Percentiles rank a stretch among this genome's conserved stretches.
Evolutionary conservation across 2,113 vertebrate species (phyloP).

Genomic region (Hiodon tergisus): DNA sequence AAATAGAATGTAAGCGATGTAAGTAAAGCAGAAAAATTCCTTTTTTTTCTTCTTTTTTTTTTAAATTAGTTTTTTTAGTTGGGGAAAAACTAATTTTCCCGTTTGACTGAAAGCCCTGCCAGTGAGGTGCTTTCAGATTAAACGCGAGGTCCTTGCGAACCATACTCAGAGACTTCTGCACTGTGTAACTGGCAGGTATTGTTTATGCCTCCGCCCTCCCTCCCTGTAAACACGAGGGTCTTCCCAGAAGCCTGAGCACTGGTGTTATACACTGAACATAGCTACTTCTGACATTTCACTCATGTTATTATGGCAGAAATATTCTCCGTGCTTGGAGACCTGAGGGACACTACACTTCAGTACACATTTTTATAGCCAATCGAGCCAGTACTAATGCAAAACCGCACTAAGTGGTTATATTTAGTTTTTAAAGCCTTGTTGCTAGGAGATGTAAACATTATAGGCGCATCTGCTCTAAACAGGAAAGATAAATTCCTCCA

Average conservation of each 20-base stretch:
- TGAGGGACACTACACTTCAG: not conserved
- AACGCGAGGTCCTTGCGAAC: too few relatives aligned
- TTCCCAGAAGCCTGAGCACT: not conserved
- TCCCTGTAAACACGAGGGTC: not conserved
- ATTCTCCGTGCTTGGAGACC: not conserved
- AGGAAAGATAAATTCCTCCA: constrained; percentile 44
- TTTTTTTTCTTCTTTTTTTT: too few relatives aligned
- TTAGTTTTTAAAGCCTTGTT: constrained; percentile 64
- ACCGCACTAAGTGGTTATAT: constrained; percentile 55
- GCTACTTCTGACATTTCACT: not conserved
- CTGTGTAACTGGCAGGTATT: too few relatives aligned
- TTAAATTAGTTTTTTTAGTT: too few relatives aligned
- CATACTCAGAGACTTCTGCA: too few relatives aligned
- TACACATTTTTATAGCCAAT: constrained; percentile 24
- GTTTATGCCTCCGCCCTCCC: not conserved
- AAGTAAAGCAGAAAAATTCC: too few relatives aligned
- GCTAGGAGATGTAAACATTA: constrained; percentile 66
- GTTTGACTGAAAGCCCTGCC: too few relatives aligned
- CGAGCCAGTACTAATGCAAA: constrained; percentile 36
- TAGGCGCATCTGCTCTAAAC: constrained; percentile 51
- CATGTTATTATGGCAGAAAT: constrained; percentile 1
- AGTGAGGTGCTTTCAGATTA: too few relatives aligned
- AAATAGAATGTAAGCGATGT: too few relatives aligned
- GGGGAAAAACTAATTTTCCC: too few relatives aligned
- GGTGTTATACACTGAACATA: not conserved